A percentile compares a stretch with the other conserved stretches of the same genome.
Conservation (phyloP, 2,888 invertebrate genomes). For the Cynaeus angustus region DNA sequence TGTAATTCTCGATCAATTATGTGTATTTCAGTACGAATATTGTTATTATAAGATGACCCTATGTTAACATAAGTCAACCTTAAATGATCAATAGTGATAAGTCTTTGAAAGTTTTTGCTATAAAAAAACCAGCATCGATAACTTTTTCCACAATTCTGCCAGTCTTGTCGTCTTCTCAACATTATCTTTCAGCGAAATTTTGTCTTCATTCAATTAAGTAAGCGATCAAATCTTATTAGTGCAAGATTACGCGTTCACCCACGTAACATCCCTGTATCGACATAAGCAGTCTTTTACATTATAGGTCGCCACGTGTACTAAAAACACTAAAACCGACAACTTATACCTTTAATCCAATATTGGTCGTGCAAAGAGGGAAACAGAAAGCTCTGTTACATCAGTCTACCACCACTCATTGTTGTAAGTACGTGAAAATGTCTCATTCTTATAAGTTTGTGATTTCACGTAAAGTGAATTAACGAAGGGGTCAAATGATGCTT, state of each 20-base stretch:
- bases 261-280: slow-evolving; percentile 14
- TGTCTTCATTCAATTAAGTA: not conserved
- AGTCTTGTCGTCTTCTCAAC: not conserved
- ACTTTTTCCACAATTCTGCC: not conserved
- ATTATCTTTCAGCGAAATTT: not conserved
- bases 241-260: slow-evolving; percentile 6
- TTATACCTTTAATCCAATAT: slow-evolving; percentile 20
- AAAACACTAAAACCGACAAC: slow-evolving; percentile 12
- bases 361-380: not conserved
- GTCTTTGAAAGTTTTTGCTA: no score
- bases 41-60: no score
- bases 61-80: no score
- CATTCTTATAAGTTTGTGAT: slow-evolving; percentile 19
- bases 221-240: slow-evolving; percentile 7
- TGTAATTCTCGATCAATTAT: no score
- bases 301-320: slow-evolving; percentile 9
- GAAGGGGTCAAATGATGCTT: slow-evolving; percentile 40
- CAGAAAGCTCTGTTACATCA: slow-evolving; percentile 15
- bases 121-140: not conserved
- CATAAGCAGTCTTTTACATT: not conserved
- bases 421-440: not conserved
- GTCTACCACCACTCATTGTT: not conserved
- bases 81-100: no score
- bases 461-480: slow-evolving; percentile 34
- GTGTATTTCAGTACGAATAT: no score